Base-by-base conservation (phyloP, 2,797 vertebrate species). In the Pelodytes ibericus region DNA sequence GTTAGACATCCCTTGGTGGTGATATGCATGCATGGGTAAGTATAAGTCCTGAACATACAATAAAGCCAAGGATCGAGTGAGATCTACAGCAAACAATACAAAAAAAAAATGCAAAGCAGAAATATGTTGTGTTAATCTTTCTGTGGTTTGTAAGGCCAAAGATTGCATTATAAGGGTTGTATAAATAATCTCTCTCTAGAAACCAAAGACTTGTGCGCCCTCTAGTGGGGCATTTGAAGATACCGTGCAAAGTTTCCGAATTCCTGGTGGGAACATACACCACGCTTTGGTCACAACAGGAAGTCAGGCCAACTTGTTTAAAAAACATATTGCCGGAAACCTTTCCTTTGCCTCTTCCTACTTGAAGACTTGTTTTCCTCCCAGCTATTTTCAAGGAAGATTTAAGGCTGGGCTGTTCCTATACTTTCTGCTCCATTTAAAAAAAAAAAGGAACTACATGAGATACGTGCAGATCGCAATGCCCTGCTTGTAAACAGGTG, bases 321-420 rank as follows among this genome's bases (percentile, higher is more conserved):
- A 78, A n/a, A 78, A 78, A 78, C 69, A 78, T 61, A 63, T 78
- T 61, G 56, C 68, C 69, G 75, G 75, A 78, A 78, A 71, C 62
- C 56, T 67, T 78, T 78, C 69, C 75, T 72, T 57, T 66, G 75
- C 69, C 53, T 78, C 62, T 78, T 72, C 75, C 75, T 72, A 78
- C 69, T 64, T 59, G 24, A 72, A 41, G 39, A 47, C 59, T 72
- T 72, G 62, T 78, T 78, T 77, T 78, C 64, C 67, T 60, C 75
- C 65, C 57, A 67, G 24, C 75, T 60, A 58, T 20, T 59, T 64
- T 71, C 61, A 77, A 29, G 41, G 31, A 77, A 60, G 62, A 61
- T 61, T 66, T 71, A 66, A 39, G 68, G 36, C 61, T 36, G 27
- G 18, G n/a, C 60, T 60, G 58, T 47, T 16, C 22, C 33, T 44